phyloP scores from a whole-genome alignment of 2,797 vertebrate genomes.

The Cyprinella venusta region DNA sequence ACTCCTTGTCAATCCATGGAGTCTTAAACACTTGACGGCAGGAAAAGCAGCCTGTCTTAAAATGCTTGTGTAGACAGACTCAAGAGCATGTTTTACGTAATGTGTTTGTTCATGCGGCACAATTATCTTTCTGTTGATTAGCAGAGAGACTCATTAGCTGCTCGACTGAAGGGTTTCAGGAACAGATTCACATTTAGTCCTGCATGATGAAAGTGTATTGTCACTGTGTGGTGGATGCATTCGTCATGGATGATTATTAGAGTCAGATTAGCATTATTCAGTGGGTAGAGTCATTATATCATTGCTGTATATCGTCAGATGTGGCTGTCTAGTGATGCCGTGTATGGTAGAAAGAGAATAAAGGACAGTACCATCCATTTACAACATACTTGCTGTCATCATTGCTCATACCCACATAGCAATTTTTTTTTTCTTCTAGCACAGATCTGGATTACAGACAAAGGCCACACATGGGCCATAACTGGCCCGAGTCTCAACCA shows the following conservation, averaged over 20 bases:
- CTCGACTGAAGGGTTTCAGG: slow-evolving; percentile 26
- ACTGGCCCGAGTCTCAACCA: too few relatives aligned
- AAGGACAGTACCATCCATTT: neutral
- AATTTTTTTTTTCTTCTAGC: too few relatives aligned
- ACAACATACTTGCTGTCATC: too few relatives aligned
- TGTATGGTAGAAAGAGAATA: neutral
- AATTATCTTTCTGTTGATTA: slow-evolving; percentile 50
- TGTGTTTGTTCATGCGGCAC: neutral
- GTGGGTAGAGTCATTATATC: slow-evolving; percentile 3
- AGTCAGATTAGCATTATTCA: slow-evolving; percentile 25
- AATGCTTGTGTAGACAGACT: slow-evolving; percentile 21
- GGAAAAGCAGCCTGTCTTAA: neutral
- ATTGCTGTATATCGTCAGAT: slow-evolving; percentile 9
- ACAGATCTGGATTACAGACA: too few relatives aligned
- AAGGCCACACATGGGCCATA: too few relatives aligned
- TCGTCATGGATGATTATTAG: slow-evolving; percentile 33
- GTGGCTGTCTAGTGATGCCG: neutral
- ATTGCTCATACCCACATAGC: too few relatives aligned
- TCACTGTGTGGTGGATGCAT: slow-evolving; percentile 10
- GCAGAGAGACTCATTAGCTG: slow-evolving; percentile 32
- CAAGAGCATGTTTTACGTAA: slow-evolving; percentile 60
- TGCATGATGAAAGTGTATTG: slow-evolving; percentile 1
- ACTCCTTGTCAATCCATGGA: neutral
- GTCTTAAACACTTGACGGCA: neutral
- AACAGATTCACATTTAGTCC: neutral